Evolutionary conservation across 2,113 vertebrate genomes (phyloP).

Genomic region (Corvus moneduloides): DNA sequence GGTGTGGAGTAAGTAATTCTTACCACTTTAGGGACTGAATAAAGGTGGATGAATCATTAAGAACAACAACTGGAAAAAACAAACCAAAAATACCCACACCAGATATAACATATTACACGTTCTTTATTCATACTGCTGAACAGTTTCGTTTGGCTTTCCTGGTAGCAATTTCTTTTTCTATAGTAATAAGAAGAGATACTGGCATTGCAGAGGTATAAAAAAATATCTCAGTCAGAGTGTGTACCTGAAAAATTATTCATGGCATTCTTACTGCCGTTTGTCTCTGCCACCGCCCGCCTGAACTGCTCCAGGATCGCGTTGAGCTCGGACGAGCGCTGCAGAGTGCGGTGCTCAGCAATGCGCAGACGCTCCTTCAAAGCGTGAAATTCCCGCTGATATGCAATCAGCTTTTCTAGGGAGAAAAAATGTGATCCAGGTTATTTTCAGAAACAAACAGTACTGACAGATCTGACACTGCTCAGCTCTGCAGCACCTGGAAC

Average conservation of each 20-base stretch:
- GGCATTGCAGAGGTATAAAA: background rate
- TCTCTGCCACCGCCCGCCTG: slow-evolving; percentile 86
- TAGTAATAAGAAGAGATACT: background rate
- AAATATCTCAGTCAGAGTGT: background rate
- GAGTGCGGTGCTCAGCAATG: slow-evolving; percentile 91
- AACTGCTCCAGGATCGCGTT: slow-evolving; percentile 93
- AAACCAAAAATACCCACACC: background rate
- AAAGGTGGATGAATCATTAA: background rate
- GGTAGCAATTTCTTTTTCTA: background rate
- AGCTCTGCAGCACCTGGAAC: background rate
- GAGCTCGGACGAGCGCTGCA: slow-evolving; percentile 94
- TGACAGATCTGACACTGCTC: background rate
- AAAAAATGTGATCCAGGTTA: background rate
- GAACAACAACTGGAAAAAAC: background rate
- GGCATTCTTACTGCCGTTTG: slow-evolving; percentile 88
- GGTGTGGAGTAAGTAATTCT: background rate
- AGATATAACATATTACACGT: background rate
- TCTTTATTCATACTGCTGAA: background rate
- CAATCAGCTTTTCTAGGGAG: slow-evolving; percentile 87
- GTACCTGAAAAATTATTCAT: slow-evolving; percentile 90
- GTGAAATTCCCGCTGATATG: slow-evolving; percentile 95
- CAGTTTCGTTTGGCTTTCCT: background rate
- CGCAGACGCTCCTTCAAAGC: slow-evolving; percentile 94
- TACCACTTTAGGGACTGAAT: background rate
- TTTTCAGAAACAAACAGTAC: background rate